Percentiles rank a stretch among this genome's conserved stretches.
These are phyloP conservation scores for Drosophila azteca DNA, from an alignment of 1,140 invertebrate genomes.

Conservation along the genomic window DNA sequence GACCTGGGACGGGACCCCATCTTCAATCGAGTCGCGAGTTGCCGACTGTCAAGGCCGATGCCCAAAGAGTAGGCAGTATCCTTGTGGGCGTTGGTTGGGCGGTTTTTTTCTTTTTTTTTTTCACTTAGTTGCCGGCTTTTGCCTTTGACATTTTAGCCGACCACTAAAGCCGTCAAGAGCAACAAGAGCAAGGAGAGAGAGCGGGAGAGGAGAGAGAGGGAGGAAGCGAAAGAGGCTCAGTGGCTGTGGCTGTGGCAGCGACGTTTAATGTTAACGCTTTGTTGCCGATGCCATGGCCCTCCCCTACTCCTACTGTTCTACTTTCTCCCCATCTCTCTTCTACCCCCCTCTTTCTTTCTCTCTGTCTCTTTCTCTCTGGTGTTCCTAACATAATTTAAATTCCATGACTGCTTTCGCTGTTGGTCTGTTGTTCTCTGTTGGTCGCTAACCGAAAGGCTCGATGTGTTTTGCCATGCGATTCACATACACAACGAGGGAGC, in stretches of 20 bases:
- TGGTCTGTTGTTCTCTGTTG: not conserved
- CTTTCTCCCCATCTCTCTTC: not conserved
- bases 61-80: too few species aligned
- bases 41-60: not conserved
- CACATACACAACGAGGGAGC: conserved; percentile 37
- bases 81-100: not conserved
- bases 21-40: too few species aligned
- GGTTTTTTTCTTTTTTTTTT: not conserved
- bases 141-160: conserved; percentile 49
- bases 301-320: not conserved
- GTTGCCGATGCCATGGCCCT: conserved; percentile 22
- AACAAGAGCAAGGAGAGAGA: conserved; percentile 1
- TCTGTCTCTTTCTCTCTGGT: not conserved
- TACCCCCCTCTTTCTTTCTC: not conserved
- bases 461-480: conserved; percentile 54
- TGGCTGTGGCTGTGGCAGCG: conserved; percentile 14
- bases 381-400: conserved; percentile 55
- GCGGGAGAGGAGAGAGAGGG: not conserved
- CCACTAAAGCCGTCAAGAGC: conserved; percentile 27
- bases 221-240: not conserved
- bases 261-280: conserved; percentile 60
- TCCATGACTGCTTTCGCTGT: conserved; percentile 51
- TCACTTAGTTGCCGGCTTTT: conserved; percentile 5
- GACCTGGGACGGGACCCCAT: too few species aligned
- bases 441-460: conserved; percentile 35